Conservation (phyloP, 2,888 invertebrate genomes). For the Papilio gigon region DNA sequence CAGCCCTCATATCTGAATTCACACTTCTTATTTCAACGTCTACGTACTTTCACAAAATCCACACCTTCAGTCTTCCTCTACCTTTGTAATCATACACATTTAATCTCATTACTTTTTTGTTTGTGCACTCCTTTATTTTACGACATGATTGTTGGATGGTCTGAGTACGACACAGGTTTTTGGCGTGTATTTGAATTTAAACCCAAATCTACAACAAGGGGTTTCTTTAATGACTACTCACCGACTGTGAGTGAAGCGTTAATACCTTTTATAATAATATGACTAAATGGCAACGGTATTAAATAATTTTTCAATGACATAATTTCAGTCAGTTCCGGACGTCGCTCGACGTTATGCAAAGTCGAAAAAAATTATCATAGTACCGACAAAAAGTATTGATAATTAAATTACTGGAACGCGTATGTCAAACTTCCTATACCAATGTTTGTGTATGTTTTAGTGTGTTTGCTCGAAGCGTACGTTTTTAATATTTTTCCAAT, state of each 20-base stretch:
- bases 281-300: neutral
- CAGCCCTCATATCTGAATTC: too few species aligned
- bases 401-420: conserved; percentile 54
- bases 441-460: conserved; percentile 35
- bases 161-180: too few species aligned
- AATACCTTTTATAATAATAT: too few species aligned
- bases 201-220: too few species aligned
- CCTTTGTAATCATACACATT: too few species aligned
- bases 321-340: neutral
- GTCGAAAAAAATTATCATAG: conserved; percentile 45
- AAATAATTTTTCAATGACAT: neutral
- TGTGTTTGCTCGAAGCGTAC: conserved; percentile 27
- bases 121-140: too few species aligned
- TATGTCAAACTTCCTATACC: conserved; percentile 41
- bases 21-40: too few species aligned
- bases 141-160: too few species aligned
- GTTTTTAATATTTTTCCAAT: conserved; percentile 26
- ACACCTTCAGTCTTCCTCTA: too few species aligned
- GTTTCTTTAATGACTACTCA: neutral
- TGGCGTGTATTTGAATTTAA: too few species aligned
- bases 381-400: conserved; percentile 46
- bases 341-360: conserved; percentile 31
- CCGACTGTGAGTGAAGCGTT: neutral
- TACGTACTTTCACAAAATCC: too few species aligned
- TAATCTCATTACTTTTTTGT: too few species aligned